These are phyloP conservation scores for Sitta carolinensis DNA, from an alignment of 2,797 vertebrate species.

Conservation along the genomic window DNA sequence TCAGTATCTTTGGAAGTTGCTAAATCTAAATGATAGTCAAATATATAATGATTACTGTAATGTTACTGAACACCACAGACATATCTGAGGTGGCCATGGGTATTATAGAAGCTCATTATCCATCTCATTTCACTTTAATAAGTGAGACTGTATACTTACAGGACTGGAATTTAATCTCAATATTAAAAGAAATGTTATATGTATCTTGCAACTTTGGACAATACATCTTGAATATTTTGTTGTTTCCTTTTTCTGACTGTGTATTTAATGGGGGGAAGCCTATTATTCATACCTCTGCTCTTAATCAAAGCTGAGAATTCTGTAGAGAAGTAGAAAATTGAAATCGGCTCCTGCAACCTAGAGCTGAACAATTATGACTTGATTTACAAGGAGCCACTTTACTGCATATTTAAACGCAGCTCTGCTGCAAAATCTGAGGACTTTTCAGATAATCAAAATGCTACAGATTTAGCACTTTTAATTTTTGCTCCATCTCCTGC, in stretches of 20 bases:
- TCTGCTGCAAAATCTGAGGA: conserved; percentile 72
- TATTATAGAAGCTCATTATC: not conserved
- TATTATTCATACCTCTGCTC: conserved; percentile 66
- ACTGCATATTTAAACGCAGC: conserved; percentile 66
- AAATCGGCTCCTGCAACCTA: conserved; percentile 53
- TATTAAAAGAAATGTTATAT: not conserved
- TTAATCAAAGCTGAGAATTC: conserved; percentile 74
- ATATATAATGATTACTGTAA: not conserved
- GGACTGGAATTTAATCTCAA: not conserved
- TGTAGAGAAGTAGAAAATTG: conserved; percentile 61
- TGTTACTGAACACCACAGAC: not conserved
- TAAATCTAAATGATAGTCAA: not conserved
- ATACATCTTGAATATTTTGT: not conserved
- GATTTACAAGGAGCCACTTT: conserved; percentile 76
- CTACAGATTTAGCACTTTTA: conserved; percentile 78
- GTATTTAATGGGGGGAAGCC: conserved; percentile 38
- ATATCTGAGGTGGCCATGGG: not conserved
- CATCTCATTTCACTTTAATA: conserved; percentile 21
- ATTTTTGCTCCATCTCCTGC: conserved; percentile 75
- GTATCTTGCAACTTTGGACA: not conserved
- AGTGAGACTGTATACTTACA: not conserved
- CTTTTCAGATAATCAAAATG: conserved; percentile 78
- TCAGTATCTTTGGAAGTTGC: not conserved
- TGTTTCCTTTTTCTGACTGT: conserved; percentile 24
- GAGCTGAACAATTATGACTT: conserved; percentile 74